Evolutionary conservation across 2,113 vertebrate species (phyloP).

Genomic region (Dipodomys ordii): DNA sequence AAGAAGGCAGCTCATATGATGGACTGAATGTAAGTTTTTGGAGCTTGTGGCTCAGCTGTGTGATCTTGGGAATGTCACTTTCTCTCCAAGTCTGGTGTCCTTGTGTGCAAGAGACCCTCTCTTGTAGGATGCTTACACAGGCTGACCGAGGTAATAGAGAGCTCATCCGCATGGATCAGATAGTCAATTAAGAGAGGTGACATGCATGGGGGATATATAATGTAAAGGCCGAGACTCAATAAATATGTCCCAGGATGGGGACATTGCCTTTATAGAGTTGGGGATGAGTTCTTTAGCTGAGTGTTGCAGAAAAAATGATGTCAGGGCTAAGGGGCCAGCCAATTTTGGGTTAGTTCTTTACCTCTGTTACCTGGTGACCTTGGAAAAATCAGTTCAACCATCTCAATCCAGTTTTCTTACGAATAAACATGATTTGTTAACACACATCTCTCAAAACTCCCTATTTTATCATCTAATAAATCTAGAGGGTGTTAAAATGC

Average conservation of each 20-base stretch:
- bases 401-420: neutral
- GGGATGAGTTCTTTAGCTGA: neutral
- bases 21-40: too few species aligned
- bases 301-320: neutral
- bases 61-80: neutral
- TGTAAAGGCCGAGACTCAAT: neutral
- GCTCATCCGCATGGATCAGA: neutral
- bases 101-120: neutral
- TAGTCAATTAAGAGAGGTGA: neutral
- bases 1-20: too few species aligned
- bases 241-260: too few species aligned
- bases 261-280: too few species aligned
- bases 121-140: neutral
- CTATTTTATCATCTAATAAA: neutral
- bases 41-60: neutral
- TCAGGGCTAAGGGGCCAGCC: neutral
- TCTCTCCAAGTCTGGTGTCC: neutral
- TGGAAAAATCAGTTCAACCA: neutral
- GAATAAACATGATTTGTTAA: neutral
- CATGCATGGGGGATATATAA: neutral
- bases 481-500: neutral
- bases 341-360: neutral
- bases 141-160: neutral
- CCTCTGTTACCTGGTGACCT: neutral
- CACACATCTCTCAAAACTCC: neutral